These are phyloP conservation scores for Marcusenius ussheri DNA, from an alignment of 2,113 vertebrate genomes.

Conservation along the genomic window DNA sequence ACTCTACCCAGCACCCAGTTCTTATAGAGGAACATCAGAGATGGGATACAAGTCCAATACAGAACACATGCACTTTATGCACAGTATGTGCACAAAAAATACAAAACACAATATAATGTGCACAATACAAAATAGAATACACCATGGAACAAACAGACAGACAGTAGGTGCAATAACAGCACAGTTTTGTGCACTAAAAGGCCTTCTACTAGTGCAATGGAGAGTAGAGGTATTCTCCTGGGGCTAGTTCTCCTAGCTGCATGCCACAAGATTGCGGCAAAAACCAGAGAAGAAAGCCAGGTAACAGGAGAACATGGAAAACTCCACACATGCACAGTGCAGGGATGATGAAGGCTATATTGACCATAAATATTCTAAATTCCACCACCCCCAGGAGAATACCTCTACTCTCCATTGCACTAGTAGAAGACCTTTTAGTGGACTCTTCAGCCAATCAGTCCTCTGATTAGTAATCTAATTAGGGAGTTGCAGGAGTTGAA, in stretches of 20 bases:
- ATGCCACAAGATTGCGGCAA: background rate
- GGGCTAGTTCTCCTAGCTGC: background rate
- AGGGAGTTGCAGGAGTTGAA: no score
- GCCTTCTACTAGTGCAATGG: no score
- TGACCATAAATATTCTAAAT: background rate
- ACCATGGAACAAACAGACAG: no score
- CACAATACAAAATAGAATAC: no score
- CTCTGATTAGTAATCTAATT: no score
- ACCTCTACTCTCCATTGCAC: background rate
- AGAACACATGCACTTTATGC: background rate
- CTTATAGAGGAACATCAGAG: background rate
- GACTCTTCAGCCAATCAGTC: no score
- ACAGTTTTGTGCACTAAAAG: no score
- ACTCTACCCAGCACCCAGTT: background rate
- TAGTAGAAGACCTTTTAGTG: background rate
- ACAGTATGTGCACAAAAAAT: no score
- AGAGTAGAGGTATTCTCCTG: no score
- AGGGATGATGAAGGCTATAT: background rate
- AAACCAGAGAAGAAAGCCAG: background rate
- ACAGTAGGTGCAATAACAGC: no score
- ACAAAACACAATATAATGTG: no score
- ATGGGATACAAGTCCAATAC: background rate
- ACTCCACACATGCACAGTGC: background rate
- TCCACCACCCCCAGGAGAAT: background rate
- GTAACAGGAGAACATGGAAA: background rate